A percentile compares a stretch with the other conserved stretches of the same genome.
These are phyloP conservation scores for Mesoligia furuncula DNA, from an alignment of 2,888 invertebrate genomes.

Conservation along the genomic window DNA sequence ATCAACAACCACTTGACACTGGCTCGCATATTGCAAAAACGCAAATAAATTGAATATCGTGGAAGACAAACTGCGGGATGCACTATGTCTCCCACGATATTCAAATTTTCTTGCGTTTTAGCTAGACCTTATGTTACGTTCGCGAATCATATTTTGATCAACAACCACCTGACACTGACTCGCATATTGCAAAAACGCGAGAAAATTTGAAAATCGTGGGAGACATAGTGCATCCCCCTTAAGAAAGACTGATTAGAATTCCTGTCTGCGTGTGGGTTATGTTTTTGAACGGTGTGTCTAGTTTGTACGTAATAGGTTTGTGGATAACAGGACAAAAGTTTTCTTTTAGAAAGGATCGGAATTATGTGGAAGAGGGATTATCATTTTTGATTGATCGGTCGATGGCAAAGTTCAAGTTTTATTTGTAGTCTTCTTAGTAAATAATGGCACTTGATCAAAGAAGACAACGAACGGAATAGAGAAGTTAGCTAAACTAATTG, in stretches of 20 bases:
- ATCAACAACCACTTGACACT: neutral
- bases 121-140: neutral
- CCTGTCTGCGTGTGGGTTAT: constrained; percentile 4
- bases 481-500: neutral
- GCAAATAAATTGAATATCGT: neutral
- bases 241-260: constrained; percentile 28
- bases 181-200: neutral
- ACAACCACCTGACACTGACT: neutral
- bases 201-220: neutral
- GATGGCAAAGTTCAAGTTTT: neutral
- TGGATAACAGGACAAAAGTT: neutral
- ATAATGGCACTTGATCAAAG: neutral
- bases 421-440: neutral
- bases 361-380: neutral
- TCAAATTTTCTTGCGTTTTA: too few relatives aligned
- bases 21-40: neutral
- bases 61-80: too few relatives aligned
- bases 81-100: too few relatives aligned
- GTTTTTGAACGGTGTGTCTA: neutral
- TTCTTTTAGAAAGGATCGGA: neutral
- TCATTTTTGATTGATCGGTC: neutral
- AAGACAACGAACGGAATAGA: neutral
- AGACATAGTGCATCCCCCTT: neutral
- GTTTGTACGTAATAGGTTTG: constrained; percentile 6
- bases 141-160: constrained; percentile 1